Conservation (phyloP, 2,888 invertebrate species). For the Agrochola lychnidis region DNA sequence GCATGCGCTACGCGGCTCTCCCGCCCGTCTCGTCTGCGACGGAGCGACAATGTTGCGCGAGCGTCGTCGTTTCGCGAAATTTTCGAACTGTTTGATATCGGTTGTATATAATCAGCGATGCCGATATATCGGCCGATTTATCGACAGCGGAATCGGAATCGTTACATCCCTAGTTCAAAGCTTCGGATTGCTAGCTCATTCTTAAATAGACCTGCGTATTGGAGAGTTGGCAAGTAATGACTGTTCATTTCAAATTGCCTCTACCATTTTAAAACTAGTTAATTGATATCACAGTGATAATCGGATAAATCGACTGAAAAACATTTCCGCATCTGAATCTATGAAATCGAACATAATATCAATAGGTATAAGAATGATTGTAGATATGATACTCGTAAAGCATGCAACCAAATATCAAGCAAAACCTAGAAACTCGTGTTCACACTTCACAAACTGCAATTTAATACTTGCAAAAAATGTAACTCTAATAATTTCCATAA, state of each 20-base stretch:
- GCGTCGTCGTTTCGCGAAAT: too few species aligned
- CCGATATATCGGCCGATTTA: too few species aligned
- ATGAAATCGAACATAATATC: constrained; percentile 28
- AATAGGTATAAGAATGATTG: constrained; percentile 15
- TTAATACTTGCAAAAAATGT: constrained; percentile 47
- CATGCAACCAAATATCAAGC: constrained; percentile 33
- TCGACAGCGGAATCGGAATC: too few species aligned
- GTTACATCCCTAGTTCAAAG: constrained; percentile 5
- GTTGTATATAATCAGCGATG: too few species aligned
- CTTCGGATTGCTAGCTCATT: constrained; percentile 15
- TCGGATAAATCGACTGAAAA: background rate
- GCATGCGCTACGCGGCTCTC: too few species aligned
- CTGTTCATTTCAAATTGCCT: background rate
- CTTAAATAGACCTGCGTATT: background rate
- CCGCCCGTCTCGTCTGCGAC: too few species aligned
- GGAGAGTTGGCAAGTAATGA: background rate
- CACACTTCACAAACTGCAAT: constrained; percentile 49
- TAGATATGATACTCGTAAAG: constrained; percentile 3
- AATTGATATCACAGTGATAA: background rate
- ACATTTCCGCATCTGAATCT: background rate
- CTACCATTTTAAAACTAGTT: background rate
- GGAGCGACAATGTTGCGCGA: too few species aligned
- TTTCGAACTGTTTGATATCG: too few species aligned
- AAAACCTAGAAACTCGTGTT: constrained; percentile 33
- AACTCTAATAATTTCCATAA: constrained; percentile 46